Conservation (phyloP, 2,113 vertebrate species). For the Tachysurus vachellii region DNA sequence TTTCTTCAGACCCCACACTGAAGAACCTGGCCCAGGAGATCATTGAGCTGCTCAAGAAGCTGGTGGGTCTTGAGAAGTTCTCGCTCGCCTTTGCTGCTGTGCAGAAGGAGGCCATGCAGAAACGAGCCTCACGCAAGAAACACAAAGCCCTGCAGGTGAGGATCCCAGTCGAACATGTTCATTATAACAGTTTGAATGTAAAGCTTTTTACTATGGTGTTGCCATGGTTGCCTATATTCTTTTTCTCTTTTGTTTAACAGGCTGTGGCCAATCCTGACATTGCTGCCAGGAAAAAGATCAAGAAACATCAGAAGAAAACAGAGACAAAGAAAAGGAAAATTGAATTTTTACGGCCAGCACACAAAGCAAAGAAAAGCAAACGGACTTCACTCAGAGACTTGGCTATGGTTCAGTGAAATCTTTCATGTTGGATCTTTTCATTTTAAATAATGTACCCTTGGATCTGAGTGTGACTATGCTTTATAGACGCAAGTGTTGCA, state of each 20-base stretch:
- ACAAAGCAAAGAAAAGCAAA: slow-evolving; percentile 87
- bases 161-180: not conserved
- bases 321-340: slow-evolving; percentile 94
- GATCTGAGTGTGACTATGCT: not conserved
- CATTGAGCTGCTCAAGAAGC: slow-evolving; percentile 89
- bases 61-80: slow-evolving; percentile 86
- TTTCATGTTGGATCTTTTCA: not conserved
- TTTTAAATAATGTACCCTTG: not conserved
- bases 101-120: slow-evolving; percentile 85
- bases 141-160: slow-evolving; percentile 88
- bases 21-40: slow-evolving; percentile 96
- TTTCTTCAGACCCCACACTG: slow-evolving; percentile 81
- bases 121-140: slow-evolving; percentile 81
- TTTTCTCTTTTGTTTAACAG: slow-evolving; percentile 61
- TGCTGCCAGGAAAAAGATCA: slow-evolving; percentile 92
- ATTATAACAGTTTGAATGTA: not conserved
- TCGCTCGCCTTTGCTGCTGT: slow-evolving; percentile 87
- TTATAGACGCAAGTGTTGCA: not conserved
- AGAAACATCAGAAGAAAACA: slow-evolving; percentile 90
- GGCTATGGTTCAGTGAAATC: slow-evolving; percentile 84
- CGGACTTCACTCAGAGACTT: slow-evolving; percentile 81
- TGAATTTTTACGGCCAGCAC: slow-evolving; percentile 81
- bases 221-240: not conserved
- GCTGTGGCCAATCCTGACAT: slow-evolving; percentile 91
- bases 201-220: not conserved